phyloP scores from a whole-genome alignment of 2,113 vertebrate species.

The Nesospiza acunhae region DNA sequence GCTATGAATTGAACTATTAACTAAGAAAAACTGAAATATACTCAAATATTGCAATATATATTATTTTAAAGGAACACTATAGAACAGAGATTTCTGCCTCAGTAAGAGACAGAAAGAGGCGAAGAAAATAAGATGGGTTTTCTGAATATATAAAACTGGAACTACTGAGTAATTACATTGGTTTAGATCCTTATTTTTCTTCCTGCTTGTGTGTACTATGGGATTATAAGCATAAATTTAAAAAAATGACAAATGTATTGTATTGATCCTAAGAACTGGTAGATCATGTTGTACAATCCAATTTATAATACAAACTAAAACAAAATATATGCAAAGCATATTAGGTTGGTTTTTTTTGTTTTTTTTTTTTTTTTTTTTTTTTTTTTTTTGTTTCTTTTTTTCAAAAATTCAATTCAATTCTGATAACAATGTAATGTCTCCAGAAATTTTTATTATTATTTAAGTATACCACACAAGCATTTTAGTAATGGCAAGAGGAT shows the following conservation, averaged over 20 bases:
- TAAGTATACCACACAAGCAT: not conserved
- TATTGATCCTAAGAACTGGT: not conserved
- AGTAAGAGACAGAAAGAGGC: not conserved
- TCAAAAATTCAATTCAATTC: not conserved
- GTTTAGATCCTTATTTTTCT: not conserved
- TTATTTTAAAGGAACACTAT: not conserved
- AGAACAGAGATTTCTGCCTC: not conserved
- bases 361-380: not conserved
- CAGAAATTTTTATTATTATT: not conserved
- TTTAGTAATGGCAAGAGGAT: not conserved
- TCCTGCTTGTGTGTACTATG: too few species aligned
- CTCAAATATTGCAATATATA: not conserved
- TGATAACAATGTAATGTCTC: not conserved
- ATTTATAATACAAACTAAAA: not conserved
- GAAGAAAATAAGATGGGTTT: not conserved
- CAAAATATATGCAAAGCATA: not conserved
- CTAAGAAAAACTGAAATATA: not conserved
- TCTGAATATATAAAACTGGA: not conserved
- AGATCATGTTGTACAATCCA: not conserved
- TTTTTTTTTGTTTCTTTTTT: not conserved
- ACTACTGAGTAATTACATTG: not conserved
- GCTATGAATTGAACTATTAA: not conserved
- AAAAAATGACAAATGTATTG: not conserved
- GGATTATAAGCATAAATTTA: not conserved
- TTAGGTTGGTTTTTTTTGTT: not conserved